Evolutionary conservation across 92 coral and sea anemone genomes (phyloP).

Genomic region (Epizoanthus stellaris): DNA sequence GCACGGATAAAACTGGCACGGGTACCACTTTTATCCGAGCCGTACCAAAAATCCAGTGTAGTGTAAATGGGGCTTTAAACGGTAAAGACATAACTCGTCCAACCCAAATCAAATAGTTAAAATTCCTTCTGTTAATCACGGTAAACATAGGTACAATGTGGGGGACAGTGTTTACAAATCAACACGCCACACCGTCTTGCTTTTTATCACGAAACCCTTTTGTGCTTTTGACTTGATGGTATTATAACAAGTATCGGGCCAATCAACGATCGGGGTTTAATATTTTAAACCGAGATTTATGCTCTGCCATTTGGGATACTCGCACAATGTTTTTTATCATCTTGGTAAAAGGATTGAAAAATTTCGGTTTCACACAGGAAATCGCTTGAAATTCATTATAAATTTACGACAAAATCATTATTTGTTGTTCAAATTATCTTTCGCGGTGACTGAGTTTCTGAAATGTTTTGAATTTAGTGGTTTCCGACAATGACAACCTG

Average conservation of each 20-base stretch:
- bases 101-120: constrained; percentile 7
- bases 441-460: background rate
- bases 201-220: constrained; percentile 1
- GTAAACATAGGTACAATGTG: background rate
- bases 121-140: background rate
- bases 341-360: background rate
- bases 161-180: constrained; percentile 25
- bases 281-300: too few relatives aligned
- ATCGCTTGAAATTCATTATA: background rate
- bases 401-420: background rate
- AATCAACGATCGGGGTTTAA: background rate
- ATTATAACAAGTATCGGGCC: background rate
- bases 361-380: background rate
- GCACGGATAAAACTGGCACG: too few relatives aligned
- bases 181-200: constrained; percentile 2
- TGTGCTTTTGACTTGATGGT: background rate
- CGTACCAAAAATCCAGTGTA: too few relatives aligned
- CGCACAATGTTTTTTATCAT: too few relatives aligned
- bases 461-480: constrained; percentile 17
- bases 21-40: too few relatives aligned
- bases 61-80: too few relatives aligned
- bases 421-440: background rate
- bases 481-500: constrained; percentile 58
- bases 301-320: too few relatives aligned
- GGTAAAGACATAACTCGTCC: background rate